Evolutionary conservation across 2,888 invertebrate species (phyloP).

Genomic region (Macrophya alboannulata): DNA sequence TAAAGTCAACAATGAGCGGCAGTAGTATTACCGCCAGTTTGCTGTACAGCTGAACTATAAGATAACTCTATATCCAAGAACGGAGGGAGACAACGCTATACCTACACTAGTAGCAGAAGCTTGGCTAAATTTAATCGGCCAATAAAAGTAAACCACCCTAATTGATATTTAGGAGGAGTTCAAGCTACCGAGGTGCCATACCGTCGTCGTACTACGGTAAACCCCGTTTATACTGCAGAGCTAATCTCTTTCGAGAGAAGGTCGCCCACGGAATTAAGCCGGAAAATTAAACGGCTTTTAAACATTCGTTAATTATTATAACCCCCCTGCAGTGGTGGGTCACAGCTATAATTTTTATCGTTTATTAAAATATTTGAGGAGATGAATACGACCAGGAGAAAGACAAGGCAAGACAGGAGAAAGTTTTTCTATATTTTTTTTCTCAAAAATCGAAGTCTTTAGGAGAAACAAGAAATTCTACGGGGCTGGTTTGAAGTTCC

Average conservation of each 20-base stretch:
- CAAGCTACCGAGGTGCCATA: background rate
- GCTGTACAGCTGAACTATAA: background rate
- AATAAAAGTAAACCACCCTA: conserved; percentile 49
- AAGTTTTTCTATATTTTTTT: too few species aligned
- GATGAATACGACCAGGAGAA: too few species aligned
- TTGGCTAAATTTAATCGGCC: conserved; percentile 41
- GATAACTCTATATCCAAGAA: background rate
- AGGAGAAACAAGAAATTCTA: too few species aligned
- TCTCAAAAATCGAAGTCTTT: too few species aligned
- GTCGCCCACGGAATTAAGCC: background rate
- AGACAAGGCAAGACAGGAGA: too few species aligned
- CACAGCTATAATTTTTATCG: background rate
- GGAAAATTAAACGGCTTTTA: background rate
- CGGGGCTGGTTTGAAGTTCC: too few species aligned
- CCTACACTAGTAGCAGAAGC: background rate
- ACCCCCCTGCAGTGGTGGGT: background rate
- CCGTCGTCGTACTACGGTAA: background rate
- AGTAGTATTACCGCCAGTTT: background rate
- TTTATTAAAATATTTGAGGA: too few species aligned
- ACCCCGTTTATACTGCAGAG: conserved; percentile 10
- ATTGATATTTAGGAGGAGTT: conserved; percentile 44
- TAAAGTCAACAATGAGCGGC: background rate
- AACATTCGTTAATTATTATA: conserved; percentile 18
- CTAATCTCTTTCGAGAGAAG: conserved; percentile 35
- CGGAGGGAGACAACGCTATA: too few species aligned